These are phyloP conservation scores for Odobenus rosmarus DNA, from an alignment of 2,113 vertebrate species.

Conservation along the genomic window DNA sequence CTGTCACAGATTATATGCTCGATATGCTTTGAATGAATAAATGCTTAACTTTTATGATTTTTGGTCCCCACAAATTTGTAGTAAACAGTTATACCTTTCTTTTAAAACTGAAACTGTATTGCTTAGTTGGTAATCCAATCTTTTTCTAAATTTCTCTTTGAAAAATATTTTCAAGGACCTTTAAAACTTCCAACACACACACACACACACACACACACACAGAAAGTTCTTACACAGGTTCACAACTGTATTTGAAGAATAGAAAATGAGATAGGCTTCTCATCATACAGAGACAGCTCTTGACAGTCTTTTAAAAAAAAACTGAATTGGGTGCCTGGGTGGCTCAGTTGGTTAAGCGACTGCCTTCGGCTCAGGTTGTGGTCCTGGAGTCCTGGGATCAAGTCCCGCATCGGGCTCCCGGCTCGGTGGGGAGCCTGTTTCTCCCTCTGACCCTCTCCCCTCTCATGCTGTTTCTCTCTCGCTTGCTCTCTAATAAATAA, in stretches of 20 bases:
- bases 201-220: neutral
- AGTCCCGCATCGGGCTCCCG: too few relatives aligned
- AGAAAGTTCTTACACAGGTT: neutral
- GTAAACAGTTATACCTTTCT: neutral
- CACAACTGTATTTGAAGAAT: neutral
- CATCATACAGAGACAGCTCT: neutral
- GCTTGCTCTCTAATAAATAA: too few relatives aligned
- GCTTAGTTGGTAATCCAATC: neutral
- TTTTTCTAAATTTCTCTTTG: neutral
- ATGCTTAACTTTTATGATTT: neutral
- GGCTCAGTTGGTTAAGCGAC: too few relatives aligned
- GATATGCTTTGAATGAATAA: neutral
- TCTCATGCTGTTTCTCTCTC: too few relatives aligned
- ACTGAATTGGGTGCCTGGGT: neutral
- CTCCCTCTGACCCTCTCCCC: too few relatives aligned
- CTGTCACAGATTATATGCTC: neutral
- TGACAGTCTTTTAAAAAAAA: neutral
- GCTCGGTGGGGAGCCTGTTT: too few relatives aligned
- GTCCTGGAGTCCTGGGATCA: too few relatives aligned
- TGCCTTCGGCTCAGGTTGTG: too few relatives aligned
- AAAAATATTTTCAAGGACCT: neutral
- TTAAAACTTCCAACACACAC: neutral
- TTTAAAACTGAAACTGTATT: neutral
- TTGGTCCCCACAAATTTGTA: neutral
- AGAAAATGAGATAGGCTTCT: neutral